Conservation (phyloP, 2,888 invertebrate species). For the Carcina quercana region DNA sequence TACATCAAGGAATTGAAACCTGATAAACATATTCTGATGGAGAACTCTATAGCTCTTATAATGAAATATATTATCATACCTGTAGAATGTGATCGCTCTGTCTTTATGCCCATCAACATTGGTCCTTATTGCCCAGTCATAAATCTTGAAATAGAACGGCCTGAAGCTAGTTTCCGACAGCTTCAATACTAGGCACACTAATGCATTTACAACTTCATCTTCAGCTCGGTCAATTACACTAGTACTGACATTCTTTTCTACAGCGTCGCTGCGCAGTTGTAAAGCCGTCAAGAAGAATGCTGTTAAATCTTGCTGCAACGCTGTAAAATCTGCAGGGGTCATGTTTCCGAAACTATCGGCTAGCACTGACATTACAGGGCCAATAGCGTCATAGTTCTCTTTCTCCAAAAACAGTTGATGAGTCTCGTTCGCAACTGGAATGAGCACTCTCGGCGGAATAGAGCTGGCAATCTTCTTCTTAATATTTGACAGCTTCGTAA, state of each 20-base stretch:
- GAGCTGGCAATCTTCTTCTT: slow-evolving; percentile 79
- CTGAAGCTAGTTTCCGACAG: slow-evolving; percentile 92
- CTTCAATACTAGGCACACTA: slow-evolving; percentile 88
- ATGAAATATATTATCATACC: slow-evolving; percentile 43
- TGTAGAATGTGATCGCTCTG: slow-evolving; percentile 87
- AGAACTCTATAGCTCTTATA: background rate
- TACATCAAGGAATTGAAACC: background rate
- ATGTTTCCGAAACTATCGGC: slow-evolving; percentile 81
- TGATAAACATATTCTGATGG: background rate
- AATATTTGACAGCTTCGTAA: slow-evolving; percentile 75
- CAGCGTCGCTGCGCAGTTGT: slow-evolving; percentile 77
- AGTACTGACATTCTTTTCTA: slow-evolving; percentile 37
- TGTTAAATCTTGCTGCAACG: slow-evolving; percentile 80
- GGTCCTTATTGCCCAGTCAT: slow-evolving; percentile 87
- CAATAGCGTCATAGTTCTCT: slow-evolving; percentile 75
- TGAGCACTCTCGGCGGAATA: slow-evolving; percentile 82
- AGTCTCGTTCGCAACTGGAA: slow-evolving; percentile 81
- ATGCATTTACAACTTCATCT: slow-evolving; percentile 81
- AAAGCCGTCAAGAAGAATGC: slow-evolving; percentile 83
- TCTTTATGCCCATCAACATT: slow-evolving; percentile 75
- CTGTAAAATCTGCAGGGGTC: slow-evolving; percentile 76
- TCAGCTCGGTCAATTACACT: slow-evolving; percentile 77
- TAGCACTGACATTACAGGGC: slow-evolving; percentile 83
- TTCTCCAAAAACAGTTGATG: slow-evolving; percentile 77
- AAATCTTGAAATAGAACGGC: slow-evolving; percentile 90